Conservation (phyloP, 2,888 invertebrate species). For the Hydrotaea cyrtoneurina region DNA sequence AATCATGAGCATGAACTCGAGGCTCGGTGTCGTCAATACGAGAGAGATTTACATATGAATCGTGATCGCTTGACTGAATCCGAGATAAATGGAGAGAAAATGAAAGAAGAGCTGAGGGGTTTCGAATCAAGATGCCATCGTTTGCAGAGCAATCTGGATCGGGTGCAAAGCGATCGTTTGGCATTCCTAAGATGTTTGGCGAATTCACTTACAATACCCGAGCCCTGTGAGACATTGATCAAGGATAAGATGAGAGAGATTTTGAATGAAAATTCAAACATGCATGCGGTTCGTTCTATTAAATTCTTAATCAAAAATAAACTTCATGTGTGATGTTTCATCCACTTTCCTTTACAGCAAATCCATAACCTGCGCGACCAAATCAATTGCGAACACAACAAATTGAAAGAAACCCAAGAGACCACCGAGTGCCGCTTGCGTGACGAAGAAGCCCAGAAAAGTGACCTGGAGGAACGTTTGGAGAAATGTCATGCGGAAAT, state of each 20-base stretch:
- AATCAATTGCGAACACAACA: conserved; percentile 86
- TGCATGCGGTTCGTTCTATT: conserved; percentile 83
- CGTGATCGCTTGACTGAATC: conserved; percentile 88
- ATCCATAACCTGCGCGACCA: conserved; percentile 89
- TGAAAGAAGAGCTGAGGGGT: conserved; percentile 80
- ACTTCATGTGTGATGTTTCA: too few relatives aligned
- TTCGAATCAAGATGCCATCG: conserved; percentile 81
- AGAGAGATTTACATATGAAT: conserved; percentile 88
- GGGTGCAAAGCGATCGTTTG: conserved; percentile 79
- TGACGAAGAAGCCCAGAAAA: conserved; percentile 85
- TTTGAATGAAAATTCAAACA: conserved; percentile 89
- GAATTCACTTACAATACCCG: conserved; percentile 84
- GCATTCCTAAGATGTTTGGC: conserved; percentile 78
- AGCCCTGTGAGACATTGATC: conserved; percentile 89
- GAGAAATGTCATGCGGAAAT: conserved; percentile 91
- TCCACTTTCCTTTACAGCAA: conserved; percentile 82
- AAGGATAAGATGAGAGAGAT: conserved; percentile 90
- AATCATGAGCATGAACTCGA: conserved; percentile 87
- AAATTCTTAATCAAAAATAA: not conserved
- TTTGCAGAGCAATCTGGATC: conserved; percentile 78
- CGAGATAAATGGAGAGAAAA: conserved; percentile 85
- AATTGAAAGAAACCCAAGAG: conserved; percentile 82
- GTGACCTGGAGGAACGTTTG: conserved; percentile 87
- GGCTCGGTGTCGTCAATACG: conserved; percentile 87
- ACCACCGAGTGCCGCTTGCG: conserved; percentile 85